Evolutionary conservation across 2,113 vertebrate genomes (phyloP).

Genomic region (Prunella fulvescens): DNA sequence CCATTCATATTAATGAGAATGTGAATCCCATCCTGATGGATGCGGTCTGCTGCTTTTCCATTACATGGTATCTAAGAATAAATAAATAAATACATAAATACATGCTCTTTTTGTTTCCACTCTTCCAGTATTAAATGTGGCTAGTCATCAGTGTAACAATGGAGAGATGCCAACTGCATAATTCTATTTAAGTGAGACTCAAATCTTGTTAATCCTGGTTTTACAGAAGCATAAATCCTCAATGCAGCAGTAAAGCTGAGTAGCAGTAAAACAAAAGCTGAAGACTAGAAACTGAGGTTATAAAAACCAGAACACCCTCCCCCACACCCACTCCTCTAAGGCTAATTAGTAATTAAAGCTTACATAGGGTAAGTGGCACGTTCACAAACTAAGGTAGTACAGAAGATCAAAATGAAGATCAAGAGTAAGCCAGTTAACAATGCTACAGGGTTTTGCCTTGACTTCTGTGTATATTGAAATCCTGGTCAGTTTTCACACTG

Average conservation of each 20-base stretch:
- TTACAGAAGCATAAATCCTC: not conserved
- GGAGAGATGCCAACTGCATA: not conserved
- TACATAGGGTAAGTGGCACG: not conserved
- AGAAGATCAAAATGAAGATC: not conserved
- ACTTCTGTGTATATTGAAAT: not conserved
- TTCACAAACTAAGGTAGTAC: not conserved
- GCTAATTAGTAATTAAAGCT: not conserved
- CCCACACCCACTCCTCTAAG: not conserved
- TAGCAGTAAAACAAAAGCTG: not conserved
- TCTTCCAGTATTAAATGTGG: not conserved
- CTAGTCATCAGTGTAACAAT: not conserved
- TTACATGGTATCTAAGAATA: conserved; percentile 90
- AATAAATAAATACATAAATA: not conserved
- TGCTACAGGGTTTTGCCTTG: not conserved
- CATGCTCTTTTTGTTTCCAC: not conserved
- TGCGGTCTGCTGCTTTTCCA: conserved; percentile 96
- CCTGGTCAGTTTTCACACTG: not conserved
- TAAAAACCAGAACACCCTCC: not conserved
- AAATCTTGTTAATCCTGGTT: not conserved
- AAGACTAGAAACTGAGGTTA: not conserved
- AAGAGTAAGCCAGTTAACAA: not conserved
- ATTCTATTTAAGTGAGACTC: not conserved
- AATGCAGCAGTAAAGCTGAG: not conserved
- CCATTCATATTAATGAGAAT: conserved; percentile 99
- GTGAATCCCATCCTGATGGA: conserved; percentile 95